Conservation (phyloP, 2,888 invertebrate genomes). For the Leucophenga montana region DNA sequence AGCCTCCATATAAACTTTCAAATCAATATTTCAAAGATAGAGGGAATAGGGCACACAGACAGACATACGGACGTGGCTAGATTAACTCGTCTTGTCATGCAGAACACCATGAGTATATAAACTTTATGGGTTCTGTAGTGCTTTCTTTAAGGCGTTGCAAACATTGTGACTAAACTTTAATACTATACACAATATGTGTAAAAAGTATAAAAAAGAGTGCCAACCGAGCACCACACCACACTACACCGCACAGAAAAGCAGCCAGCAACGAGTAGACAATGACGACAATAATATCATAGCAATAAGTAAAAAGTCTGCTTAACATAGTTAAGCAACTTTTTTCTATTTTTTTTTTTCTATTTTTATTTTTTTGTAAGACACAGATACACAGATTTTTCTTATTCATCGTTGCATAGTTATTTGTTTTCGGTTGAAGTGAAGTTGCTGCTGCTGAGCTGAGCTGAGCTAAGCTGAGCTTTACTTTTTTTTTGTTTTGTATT, state of each 20-base stretch:
- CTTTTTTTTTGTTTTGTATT: constrained; percentile 23
- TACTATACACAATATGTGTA: too few relatives aligned
- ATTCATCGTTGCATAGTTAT: background rate
- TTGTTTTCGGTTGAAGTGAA: constrained; percentile 12
- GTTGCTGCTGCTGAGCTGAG: background rate
- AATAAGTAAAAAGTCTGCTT: constrained; percentile 38
- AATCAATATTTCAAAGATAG: too few relatives aligned
- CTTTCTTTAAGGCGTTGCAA: too few relatives aligned
- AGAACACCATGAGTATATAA: too few relatives aligned
- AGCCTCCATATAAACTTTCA: too few relatives aligned
- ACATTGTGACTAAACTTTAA: too few relatives aligned
- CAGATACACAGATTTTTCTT: background rate
- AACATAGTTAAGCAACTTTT: constrained; percentile 33
- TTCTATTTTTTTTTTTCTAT: constrained; percentile 19
- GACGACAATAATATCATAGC: constrained; percentile 14
- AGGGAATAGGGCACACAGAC: too few relatives aligned
- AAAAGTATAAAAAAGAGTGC: background rate
- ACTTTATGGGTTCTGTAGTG: too few relatives aligned
- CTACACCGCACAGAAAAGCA: background rate
- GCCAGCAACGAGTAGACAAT: constrained; percentile 1
- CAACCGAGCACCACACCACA: background rate
- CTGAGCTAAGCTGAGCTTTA: constrained; percentile 6
- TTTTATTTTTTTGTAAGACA: constrained; percentile 12
- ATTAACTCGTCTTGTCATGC: too few relatives aligned
- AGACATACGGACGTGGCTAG: too few relatives aligned